Conservation (phyloP, 2,888 invertebrate species). For the Oscheius onirici region DNA sequence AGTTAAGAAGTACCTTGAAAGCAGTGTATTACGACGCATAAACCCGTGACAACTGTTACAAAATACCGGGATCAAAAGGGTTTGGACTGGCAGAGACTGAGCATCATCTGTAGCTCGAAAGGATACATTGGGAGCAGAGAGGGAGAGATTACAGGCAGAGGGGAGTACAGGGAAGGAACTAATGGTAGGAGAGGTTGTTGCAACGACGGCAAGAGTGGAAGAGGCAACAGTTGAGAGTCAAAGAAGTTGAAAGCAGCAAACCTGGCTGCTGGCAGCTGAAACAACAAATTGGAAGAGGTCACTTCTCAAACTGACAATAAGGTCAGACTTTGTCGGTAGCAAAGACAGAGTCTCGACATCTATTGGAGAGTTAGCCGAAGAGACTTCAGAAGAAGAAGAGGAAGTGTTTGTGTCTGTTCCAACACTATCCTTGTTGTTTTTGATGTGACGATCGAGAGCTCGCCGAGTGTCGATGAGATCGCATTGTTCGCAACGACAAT, state of each 20-base stretch:
- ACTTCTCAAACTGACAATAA: neutral
- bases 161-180: slow-evolving; percentile 12
- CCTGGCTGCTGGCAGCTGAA: slow-evolving; percentile 2
- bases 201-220: neutral
- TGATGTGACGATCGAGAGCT: slow-evolving; percentile 66
- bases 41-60: slow-evolving; percentile 18
- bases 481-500: slow-evolving; percentile 64
- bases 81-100: slow-evolving; percentile 12
- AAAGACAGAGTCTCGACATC: neutral
- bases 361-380: slow-evolving; percentile 19
- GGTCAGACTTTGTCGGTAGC: neutral
- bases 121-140: slow-evolving; percentile 6
- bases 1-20: neutral
- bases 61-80: neutral
- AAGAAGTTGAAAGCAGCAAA: neutral
- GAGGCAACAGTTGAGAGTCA: neutral
- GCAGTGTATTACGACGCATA: slow-evolving; percentile 12
- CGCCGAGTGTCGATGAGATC: slow-evolving; percentile 66
- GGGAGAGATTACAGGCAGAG: slow-evolving; percentile 14
- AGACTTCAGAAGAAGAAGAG: slow-evolving; percentile 31
- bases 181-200: slow-evolving; percentile 6
- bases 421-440: slow-evolving; percentile 38
- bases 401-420: slow-evolving; percentile 11
- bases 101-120: slow-evolving; percentile 25
- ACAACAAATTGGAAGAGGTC: neutral